Conservation (phyloP, 1,140 invertebrate genomes). For the Camponotus pennsylvanicus region DNA sequence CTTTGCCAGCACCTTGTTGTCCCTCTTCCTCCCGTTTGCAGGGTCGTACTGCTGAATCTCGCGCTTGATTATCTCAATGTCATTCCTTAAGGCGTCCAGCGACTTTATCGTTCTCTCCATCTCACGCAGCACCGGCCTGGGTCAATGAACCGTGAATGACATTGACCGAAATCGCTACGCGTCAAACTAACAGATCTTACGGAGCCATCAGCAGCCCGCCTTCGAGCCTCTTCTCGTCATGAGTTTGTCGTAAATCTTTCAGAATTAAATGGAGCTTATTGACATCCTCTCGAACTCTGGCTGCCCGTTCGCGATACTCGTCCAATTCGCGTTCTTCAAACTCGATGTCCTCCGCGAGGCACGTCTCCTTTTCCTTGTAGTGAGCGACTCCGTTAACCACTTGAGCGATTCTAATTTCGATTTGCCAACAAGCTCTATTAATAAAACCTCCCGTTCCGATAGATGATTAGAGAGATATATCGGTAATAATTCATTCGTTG, state of each 20-base stretch:
- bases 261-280: conserved; percentile 56
- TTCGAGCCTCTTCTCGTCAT: conserved; percentile 55
- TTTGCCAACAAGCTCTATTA: conserved; percentile 34
- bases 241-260: conserved; percentile 50
- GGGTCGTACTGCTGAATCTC: conserved; percentile 37
- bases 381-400: conserved; percentile 67
- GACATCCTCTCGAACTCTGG: conserved; percentile 48
- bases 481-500: conserved; percentile 38
- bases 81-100: conserved; percentile 48
- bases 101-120: conserved; percentile 67
- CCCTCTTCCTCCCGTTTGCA: conserved; percentile 1
- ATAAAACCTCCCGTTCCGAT: conserved; percentile 33
- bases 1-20: background rate
- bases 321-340: conserved; percentile 55
- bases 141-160: conserved; percentile 52
- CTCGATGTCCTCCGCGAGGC: conserved; percentile 58
- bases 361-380: conserved; percentile 69
- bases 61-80: conserved; percentile 57
- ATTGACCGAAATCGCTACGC: conserved; percentile 26
- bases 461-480: conserved; percentile 45
- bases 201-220: conserved; percentile 69
- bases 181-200: conserved; percentile 54
- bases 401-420: conserved; percentile 63
- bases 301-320: background rate
- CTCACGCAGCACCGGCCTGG: conserved; percentile 68